Conservation (phyloP, 2,888 invertebrate genomes). For the Plebejus anna region DNA sequence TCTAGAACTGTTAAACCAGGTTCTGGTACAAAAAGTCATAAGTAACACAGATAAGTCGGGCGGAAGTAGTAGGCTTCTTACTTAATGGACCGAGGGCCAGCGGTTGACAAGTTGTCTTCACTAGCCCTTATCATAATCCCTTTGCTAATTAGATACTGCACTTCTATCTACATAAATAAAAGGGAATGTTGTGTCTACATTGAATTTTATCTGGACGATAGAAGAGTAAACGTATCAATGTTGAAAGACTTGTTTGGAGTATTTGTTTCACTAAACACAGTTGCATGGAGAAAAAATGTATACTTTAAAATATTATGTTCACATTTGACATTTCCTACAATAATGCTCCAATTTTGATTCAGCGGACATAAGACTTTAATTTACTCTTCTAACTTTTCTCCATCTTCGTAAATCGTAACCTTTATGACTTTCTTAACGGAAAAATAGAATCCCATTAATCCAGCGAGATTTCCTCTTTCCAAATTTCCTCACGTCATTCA, state of each 20-base stretch:
- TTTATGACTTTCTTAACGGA: neutral
- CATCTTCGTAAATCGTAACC: too few relatives aligned
- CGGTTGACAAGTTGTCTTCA: conserved; percentile 38
- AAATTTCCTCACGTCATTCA: neutral
- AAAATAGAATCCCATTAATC: neutral
- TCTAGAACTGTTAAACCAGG: neutral
- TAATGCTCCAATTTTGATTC: too few relatives aligned
- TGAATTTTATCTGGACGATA: neutral
- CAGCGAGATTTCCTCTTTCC: neutral
- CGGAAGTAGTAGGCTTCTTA: conserved; percentile 9
- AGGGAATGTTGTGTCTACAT: conserved; percentile 7
- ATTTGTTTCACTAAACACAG: neutral
- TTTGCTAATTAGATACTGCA: conserved; percentile 53
- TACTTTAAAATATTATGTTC: too few relatives aligned
- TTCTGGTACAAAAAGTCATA: conserved; percentile 2
- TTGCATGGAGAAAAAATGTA: neutral
- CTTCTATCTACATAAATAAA: conserved; percentile 32
- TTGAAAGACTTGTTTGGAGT: neutral
- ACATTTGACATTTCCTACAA: too few relatives aligned
- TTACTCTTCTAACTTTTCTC: too few relatives aligned
- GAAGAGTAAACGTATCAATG: neutral
- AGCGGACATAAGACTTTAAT: too few relatives aligned
- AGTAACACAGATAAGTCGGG: neutral
- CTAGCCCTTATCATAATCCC: conserved; percentile 39
- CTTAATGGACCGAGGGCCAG: neutral